Base-by-base conservation (phyloP, 1,140 invertebrate genomes). In the Heliconius congener region DNA sequence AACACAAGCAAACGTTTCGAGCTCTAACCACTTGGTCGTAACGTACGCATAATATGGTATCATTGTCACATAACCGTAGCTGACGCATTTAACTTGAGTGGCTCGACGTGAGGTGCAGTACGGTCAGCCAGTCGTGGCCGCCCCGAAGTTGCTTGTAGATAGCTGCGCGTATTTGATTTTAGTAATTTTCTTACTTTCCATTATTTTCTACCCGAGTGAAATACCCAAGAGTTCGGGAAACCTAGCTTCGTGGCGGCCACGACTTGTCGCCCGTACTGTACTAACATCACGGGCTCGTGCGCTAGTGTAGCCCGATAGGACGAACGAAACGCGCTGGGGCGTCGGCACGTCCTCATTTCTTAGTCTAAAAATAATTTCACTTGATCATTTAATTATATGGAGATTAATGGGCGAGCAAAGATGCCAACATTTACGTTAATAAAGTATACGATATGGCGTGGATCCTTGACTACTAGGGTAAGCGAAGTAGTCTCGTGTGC, bases 381-480 rank as follows among this genome's bases (percentile, higher is more conserved):
- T 93, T 92, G 92, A 92, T 93, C 91, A 93, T 93, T 92, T 94
- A 91, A 94, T 94, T 94, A 94, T 92, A 91, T 93, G 88, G 88
- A 93, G 91, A 94, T 94, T 92, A 94, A 94, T 92, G 89, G 88
- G 85, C 85, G 85, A 86, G 86, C 84, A 86, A 85, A 87, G 87
- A 92, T 91, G 92, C 89, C 90, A 92, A 91, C 88, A 86, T 90
- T 89, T 76, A 87, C 85, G 88, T 87, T 92, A 91, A 87, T 91
- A 92, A 89, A 92, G 86, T 89, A 85, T 90, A 90, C 90, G 84
- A 87, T 89, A 93, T 88, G 87, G 90, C 85, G 85, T 85, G 87
- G 89, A 90, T 85, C 81, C 78, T 86, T 85, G 85, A 87, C 87
- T 91, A 90, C 85, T 81, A 79, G 82, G 80, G 80, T 76, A 78